Base-by-base conservation (phyloP, 2,113 vertebrate genomes). In the Rhinopomastus cyanomelas region DNA sequence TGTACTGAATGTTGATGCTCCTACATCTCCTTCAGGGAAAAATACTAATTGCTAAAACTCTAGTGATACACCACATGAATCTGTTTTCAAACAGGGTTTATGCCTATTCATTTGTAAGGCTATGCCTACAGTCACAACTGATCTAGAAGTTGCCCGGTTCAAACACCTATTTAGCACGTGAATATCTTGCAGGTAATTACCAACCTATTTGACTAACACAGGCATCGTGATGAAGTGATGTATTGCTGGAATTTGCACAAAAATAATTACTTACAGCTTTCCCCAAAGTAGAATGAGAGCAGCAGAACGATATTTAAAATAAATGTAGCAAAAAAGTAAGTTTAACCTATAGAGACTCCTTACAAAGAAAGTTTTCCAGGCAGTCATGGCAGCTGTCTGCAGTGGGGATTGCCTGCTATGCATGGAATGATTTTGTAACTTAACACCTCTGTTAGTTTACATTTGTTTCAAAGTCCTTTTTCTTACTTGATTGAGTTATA, bases 351-450 rank as follows among this genome's bases (percentile, higher is more conserved):
- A 48, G 27, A 75, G 62, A 65, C 20, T 44, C 15, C 36, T 76
- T 71, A 66, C 27, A 66, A 55, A 12, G 9, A 37, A 57, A 37
- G 37, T 51, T 59, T 77, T 17, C 48, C 21, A 64, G 42, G 44
- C 49, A 81, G 27, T 36, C 65, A 55, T 65, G 37, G 69, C 60
- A 74, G 37, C 77, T 87, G n/a, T 29, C 74, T 80, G 1, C 68
- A 30, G 15, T 36, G 44, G 56, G 18, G 32, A 80, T 88, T 79
- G 81, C 77, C 42, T 77, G 68, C 51, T 65, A 56, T 34, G 22
- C n/a, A 59, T 42, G 60, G 32, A 83, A 88, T 67, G 19, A 79
- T 93, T 89, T 32, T 57, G 65, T 74, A 59, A 90, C 77, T 87
- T 92, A 93, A 69, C 19, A 55, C 49, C 49, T 59, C 56, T 44